Conservation (phyloP, 1,140 invertebrate species). For the Drosophila navojoa region DNA sequence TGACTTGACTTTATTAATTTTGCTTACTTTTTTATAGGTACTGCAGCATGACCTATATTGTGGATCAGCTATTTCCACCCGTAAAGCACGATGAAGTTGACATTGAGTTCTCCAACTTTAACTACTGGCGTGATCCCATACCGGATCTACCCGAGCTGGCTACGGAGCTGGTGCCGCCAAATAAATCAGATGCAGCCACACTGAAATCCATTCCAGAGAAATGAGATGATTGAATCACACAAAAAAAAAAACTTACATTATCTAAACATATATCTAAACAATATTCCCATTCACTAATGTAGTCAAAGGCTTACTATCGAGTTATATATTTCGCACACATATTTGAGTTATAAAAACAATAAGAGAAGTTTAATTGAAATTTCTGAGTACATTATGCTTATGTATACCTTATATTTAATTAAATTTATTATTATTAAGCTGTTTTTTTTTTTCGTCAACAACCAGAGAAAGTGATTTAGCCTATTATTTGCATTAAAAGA, state of each 20-base stretch:
- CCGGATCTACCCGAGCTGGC: slow-evolving; percentile 83
- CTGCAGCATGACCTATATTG: slow-evolving; percentile 95
- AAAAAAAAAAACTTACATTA: slow-evolving; percentile 3
- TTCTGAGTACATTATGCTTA: slow-evolving; percentile 20
- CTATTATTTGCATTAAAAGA: slow-evolving; percentile 21
- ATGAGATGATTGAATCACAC: slow-evolving; percentile 23
- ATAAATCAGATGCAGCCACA: slow-evolving; percentile 54
- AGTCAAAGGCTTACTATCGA: slow-evolving; percentile 29
- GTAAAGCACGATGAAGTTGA: slow-evolving; percentile 87
- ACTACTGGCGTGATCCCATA: slow-evolving; percentile 96
- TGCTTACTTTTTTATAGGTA: slow-evolving; percentile 87
- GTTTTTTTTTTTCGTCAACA: slow-evolving; percentile 1
- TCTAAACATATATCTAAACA: slow-evolving; percentile 41
- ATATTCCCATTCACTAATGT: slow-evolving; percentile 34
- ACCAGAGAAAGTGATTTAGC: slow-evolving; percentile 40
- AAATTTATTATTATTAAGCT: slow-evolving; percentile 10
- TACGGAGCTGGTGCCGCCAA: slow-evolving; percentile 45
- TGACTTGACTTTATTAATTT: not conserved
- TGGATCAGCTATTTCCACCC: slow-evolving; percentile 96
- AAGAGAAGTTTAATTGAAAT: slow-evolving; percentile 6
- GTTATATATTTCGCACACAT: not conserved
- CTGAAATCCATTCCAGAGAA: slow-evolving; percentile 81
- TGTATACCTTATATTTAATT: slow-evolving; percentile 14
- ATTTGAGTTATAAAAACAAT: not conserved
- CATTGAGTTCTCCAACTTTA: slow-evolving; percentile 94